A percentile compares a stretch with the other conserved stretches of the same genome.
phyloP scores from a whole-genome alignment of 2,888 invertebrate genomes.

The Cerastis leucographa region DNA sequence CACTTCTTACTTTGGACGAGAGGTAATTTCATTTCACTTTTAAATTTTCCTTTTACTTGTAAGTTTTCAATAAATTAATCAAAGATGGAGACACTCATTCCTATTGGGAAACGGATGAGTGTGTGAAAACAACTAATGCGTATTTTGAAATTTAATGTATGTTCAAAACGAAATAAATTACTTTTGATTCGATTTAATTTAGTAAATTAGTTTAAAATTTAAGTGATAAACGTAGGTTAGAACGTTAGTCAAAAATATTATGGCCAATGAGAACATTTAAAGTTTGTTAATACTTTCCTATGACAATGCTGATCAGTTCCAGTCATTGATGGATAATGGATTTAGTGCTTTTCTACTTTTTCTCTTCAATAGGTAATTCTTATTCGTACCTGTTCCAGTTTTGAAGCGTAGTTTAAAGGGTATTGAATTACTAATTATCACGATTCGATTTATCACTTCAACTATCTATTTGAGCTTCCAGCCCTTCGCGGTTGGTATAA shows the following conservation, averaged over 20 bases:
- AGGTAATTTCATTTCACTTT: constrained; percentile 1
- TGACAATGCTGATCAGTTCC: background rate
- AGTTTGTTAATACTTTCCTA: no score
- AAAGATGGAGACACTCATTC: background rate
- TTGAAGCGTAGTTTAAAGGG: background rate
- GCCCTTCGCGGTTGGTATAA: background rate
- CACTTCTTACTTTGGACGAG: background rate
- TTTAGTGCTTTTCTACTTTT: background rate
- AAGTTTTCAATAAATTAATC: background rate
- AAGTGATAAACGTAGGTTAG: background rate
- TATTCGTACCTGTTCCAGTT: background rate
- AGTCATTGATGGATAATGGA: background rate
- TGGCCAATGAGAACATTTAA: no score
- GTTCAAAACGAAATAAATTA: background rate
- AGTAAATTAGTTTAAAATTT: no score
- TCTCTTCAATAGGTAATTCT: background rate
- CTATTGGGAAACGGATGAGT: background rate
- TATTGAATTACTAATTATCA: background rate
- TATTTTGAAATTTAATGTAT: background rate
- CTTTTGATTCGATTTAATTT: no score
- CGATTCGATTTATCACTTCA: constrained; percentile 7
- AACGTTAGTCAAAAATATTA: background rate
- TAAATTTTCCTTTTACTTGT: background rate
- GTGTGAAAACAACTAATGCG: background rate
- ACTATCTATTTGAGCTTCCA: constrained; percentile 3